phyloP scores from a whole-genome alignment of 2,113 vertebrate species.

The Leucopsar rothschildi region DNA sequence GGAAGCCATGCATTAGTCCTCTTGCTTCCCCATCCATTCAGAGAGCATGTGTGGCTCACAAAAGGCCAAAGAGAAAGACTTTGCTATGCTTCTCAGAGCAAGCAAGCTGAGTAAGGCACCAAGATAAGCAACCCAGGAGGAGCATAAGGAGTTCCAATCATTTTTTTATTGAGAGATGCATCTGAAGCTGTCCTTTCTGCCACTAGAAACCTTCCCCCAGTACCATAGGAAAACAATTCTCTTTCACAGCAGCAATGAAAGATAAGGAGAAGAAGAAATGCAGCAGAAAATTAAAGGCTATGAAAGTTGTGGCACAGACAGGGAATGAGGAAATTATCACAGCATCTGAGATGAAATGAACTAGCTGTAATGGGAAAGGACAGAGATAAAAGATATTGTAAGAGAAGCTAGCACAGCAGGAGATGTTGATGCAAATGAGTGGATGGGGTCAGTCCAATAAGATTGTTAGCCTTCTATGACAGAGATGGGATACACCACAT shows the following conservation, averaged over 20 bases:
- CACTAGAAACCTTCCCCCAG: background rate
- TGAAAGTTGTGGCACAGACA: background rate
- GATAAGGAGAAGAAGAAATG: background rate
- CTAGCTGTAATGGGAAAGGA: background rate
- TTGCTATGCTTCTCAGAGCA: background rate
- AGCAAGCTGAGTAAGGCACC: background rate
- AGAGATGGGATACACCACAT: background rate
- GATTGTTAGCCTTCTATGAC: background rate
- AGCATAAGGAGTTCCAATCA: background rate
- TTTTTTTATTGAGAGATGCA: background rate
- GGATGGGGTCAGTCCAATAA: background rate
- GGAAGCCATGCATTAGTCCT: background rate
- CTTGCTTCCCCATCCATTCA: background rate
- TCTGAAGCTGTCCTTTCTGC: background rate
- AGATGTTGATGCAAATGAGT: background rate
- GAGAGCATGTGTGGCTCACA: rapidly evolving
- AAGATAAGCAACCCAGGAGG: background rate
- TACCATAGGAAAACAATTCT: background rate
- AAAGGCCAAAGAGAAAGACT: background rate
- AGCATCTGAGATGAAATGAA: background rate
- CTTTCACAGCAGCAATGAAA: background rate
- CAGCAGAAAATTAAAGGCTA: background rate
- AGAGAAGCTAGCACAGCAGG: background rate
- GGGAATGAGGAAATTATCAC: background rate
- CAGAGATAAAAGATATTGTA: background rate